These are phyloP conservation scores for Stenichneumon culpator DNA, from an alignment of 2,888 invertebrate species.

Conservation along the genomic window DNA sequence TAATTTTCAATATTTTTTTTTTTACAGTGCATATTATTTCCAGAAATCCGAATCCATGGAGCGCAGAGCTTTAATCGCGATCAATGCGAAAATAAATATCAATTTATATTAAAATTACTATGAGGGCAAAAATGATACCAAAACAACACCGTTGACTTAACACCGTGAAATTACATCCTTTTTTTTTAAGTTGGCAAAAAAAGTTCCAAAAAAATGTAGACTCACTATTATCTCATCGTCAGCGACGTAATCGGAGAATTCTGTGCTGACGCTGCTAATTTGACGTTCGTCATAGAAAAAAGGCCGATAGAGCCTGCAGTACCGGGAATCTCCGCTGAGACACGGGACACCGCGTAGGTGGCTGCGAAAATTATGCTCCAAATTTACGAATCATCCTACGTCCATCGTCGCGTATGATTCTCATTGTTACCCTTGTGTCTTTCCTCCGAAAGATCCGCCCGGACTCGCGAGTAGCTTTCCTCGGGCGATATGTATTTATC, in stretches of 20 bases:
- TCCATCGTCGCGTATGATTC: neutral
- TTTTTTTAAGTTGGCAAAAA: too few relatives aligned
- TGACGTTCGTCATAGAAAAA: conserved; percentile 10
- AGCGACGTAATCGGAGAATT: neutral
- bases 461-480: neutral
- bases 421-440: neutral
- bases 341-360: conserved; percentile 13
- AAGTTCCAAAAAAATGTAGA: too few relatives aligned
- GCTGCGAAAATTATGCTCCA: neutral
- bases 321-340: conserved; percentile 49
- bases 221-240: neutral
- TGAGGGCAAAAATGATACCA: too few relatives aligned
- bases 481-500: neutral
- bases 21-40: too few relatives aligned
- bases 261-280: neutral
- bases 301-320: neutral
- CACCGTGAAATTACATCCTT: too few relatives aligned
- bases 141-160: too few relatives aligned
- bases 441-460: conserved; percentile 4
- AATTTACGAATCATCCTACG: conserved; percentile 23
- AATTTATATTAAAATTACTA: too few relatives aligned
- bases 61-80: too few relatives aligned
- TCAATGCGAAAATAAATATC: too few relatives aligned
- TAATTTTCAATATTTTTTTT: too few relatives aligned
- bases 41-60: too few relatives aligned